Percentiles rank a stretch among this genome's conserved stretches.
phyloP scores from a whole-genome alignment of 1,140 invertebrate genomes.

The Pogonus chalceus region DNA sequence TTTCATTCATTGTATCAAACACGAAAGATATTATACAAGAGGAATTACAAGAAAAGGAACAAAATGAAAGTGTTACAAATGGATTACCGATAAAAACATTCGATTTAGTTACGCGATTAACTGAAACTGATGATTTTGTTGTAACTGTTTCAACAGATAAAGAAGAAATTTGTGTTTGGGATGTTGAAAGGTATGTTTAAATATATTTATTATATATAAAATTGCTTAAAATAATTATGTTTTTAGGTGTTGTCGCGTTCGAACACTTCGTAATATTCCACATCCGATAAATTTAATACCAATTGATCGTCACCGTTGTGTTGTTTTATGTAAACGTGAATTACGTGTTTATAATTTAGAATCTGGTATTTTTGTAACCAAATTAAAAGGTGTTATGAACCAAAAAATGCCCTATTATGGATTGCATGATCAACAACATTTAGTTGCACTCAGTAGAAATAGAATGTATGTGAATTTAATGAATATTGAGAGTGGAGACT shows the following conservation, averaged over 20 bases:
- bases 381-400: constrained; percentile 81
- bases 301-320: constrained; percentile 59
- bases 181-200: constrained; percentile 48
- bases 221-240: background rate
- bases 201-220: background rate
- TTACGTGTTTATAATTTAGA: constrained; percentile 70
- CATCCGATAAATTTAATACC: constrained; percentile 59
- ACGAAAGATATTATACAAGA: background rate
- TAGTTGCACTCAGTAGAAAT: constrained; percentile 73
- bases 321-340: constrained; percentile 71
- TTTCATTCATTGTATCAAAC: constrained; percentile 38
- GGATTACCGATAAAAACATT: constrained; percentile 29
- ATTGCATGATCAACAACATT: constrained; percentile 64
- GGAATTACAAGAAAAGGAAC: constrained; percentile 17
- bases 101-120: constrained; percentile 46
- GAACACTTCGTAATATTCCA: constrained; percentile 56
- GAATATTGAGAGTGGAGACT: constrained; percentile 71
- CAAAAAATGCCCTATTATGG: constrained; percentile 86
- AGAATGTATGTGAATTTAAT: constrained; percentile 86
- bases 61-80: constrained; percentile 36
- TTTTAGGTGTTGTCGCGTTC: constrained; percentile 46
- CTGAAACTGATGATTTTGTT: constrained; percentile 50
- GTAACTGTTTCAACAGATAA: constrained; percentile 60
- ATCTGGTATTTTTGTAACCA: constrained; percentile 55
- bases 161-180: constrained; percentile 73